Evolutionary conservation across 2,113 vertebrate species (phyloP), one percentile per base, ranked within the genome.

Genomic region (Patagioenas fasciata): DNA sequence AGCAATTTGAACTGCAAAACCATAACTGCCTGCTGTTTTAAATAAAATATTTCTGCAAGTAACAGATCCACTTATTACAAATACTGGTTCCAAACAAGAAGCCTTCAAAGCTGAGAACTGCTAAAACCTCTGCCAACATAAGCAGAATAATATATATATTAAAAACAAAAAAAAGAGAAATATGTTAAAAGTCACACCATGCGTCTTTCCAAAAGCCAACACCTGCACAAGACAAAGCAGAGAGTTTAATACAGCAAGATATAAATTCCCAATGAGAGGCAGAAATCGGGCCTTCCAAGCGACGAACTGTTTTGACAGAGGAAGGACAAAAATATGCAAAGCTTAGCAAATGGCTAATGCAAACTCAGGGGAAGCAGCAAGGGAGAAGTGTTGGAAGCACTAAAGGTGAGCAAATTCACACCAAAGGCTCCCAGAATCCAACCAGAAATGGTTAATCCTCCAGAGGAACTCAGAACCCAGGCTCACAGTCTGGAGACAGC

Each of bases 221-320:
- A 98, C 98, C 98, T 98, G 98, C 98, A 98, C 98, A 96, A 98
- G 98, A 98, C 98, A 98, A 98, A 98, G 98, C 98, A 97, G 98
- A 98, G 97, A 98, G 98, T 98, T 98, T 98, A 98, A 98, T 98
- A 98, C 95, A 98, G 97, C 98, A 98, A 98, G 96, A 98, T 97
- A 89, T 96, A 97, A 98, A 97, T 97, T 98, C 98, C 97, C 97
- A 98, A 98, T 56, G 94, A 96, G 98, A 98, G 98, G 98, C 98
- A 98, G 98, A 98, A 98, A 98, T 98, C 98, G 97, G 98, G 98
- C 95, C 98, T 98, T 98, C 98, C 98, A 98, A 98, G 98, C 98
- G 98, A 98, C 98, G 98, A 98, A 98, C 98, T 98, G 98, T 97
- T 98, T 98, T 98, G 98, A 98, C 98, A 98, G 97, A 98, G 95